phyloP scores from a whole-genome alignment of 1,140 invertebrate species.

The Campoletis sonorensis region DNA sequence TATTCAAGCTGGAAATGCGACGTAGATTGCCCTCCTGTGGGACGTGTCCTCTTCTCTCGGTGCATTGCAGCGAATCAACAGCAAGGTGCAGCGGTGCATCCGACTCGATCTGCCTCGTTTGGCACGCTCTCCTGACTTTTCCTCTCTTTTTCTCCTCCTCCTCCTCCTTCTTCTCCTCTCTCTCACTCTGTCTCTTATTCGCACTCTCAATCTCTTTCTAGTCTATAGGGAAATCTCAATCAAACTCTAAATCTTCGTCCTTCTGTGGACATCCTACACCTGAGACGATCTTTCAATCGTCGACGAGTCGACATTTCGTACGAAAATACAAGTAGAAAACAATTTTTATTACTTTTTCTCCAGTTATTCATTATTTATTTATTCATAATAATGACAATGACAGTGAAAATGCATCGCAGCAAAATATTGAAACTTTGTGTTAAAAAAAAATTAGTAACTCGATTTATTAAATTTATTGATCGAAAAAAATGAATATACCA shows the following conservation, averaged over 20 bases:
- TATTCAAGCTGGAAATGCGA: neutral
- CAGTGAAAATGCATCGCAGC: no score
- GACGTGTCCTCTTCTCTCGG: constrained; percentile 25
- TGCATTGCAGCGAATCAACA: constrained; percentile 28
- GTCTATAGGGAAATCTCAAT: constrained; percentile 12
- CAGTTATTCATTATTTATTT: neutral
- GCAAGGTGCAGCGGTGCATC: constrained; percentile 29
- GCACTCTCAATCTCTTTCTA: neutral
- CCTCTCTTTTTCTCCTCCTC: neutral
- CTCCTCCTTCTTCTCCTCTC: neutral
- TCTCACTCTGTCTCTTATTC: neutral
- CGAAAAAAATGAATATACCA: no score
- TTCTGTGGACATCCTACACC: neutral
- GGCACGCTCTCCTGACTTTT: constrained; percentile 21
- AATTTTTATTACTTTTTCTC: neutral
- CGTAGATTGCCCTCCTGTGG: constrained; percentile 4
- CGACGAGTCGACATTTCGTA: neutral
- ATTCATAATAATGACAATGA: neutral
- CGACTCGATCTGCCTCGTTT: constrained; percentile 21
- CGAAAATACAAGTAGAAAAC: neutral
- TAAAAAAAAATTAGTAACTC: no score
- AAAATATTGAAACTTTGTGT: no score
- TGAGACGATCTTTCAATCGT: neutral
- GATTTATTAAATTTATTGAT: no score
- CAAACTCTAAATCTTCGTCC: neutral